Percentiles rank a stretch among this genome's conserved stretches.
These are phyloP conservation scores for Trematomus bernacchii DNA, from an alignment of 2,797 vertebrate species.

Conservation along the genomic window DNA sequence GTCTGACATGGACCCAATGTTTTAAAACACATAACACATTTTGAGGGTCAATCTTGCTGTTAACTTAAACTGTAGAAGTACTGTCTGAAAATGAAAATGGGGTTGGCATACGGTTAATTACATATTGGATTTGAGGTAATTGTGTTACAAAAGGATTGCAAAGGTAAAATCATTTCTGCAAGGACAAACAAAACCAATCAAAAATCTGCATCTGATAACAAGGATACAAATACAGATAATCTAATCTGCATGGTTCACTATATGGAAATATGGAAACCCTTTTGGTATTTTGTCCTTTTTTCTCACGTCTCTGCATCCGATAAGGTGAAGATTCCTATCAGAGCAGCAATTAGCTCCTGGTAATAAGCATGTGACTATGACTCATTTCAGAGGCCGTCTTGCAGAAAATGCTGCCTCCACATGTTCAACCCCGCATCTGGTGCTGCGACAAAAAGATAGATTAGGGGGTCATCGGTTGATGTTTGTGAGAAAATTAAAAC, in stretches of 20 bases:
- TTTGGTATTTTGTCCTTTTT: conserved; percentile 5
- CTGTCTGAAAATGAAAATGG: background rate
- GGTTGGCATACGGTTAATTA: background rate
- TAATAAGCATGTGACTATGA: conserved; percentile 53
- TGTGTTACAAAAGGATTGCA: background rate
- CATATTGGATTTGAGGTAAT: background rate
- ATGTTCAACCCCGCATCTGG: conserved; percentile 76
- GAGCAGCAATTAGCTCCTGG: conserved; percentile 44
- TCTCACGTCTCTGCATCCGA: conserved; percentile 18
- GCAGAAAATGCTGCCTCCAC: conserved; percentile 65
- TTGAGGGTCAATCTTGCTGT: background rate
- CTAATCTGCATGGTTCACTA: background rate
- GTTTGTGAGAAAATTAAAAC: conserved; percentile 70
- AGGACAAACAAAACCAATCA: background rate
- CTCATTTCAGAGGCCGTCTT: conserved; percentile 66
- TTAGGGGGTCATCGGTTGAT: conserved; percentile 68
- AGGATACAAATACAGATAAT: background rate
- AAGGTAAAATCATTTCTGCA: background rate
- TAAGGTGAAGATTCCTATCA: conserved; percentile 25
- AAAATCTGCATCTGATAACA: background rate
- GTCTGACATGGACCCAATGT: background rate
- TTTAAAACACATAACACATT: background rate
- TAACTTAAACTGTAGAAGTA: background rate
- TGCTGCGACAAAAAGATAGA: conserved; percentile 64
- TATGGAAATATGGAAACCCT: conserved; percentile 3